Evolutionary conservation across 2,797 vertebrate species (phyloP).

Genomic region (Esox masquinongy): DNA sequence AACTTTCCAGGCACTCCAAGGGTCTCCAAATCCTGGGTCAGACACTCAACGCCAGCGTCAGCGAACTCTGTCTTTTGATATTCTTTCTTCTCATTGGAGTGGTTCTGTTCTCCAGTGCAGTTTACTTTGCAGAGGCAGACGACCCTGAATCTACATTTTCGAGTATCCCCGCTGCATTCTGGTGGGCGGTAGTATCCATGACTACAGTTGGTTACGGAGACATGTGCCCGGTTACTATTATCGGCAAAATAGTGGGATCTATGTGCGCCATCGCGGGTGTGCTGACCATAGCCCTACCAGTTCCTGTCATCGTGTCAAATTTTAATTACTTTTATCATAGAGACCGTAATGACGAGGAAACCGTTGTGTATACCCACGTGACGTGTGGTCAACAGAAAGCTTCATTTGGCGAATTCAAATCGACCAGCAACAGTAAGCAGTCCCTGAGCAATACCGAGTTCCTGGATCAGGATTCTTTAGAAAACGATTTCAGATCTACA

Average conservation of each 20-base stretch:
- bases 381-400: conserved; percentile 83
- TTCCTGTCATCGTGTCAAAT: conserved; percentile 95
- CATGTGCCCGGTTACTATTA: conserved; percentile 93
- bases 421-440: conserved; percentile 71
- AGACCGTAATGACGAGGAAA: conserved; percentile 86
- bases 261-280: conserved; percentile 93
- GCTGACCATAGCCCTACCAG: conserved; percentile 90
- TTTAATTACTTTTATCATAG: conserved; percentile 98
- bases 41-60: conserved; percentile 88
- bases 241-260: conserved; percentile 93
- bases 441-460: conserved; percentile 84
- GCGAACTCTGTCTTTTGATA: conserved; percentile 89
- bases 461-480: conserved; percentile 76
- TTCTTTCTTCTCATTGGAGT: conserved; percentile 94
- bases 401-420: conserved; percentile 76
- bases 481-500: conserved; percentile 67
- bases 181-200: conserved; percentile 98
- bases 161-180: conserved; percentile 93
- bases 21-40: conserved; percentile 89
- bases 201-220: conserved; percentile 96
- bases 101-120: conserved; percentile 92
- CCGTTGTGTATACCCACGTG: conserved; percentile 85
- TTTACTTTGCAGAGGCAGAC: conserved; percentile 92
- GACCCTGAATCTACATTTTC: conserved; percentile 84
- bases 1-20: conserved; percentile 90